Evolutionary conservation across 2,797 vertebrate species (phyloP), one percentile per base, ranked within the genome.

Genomic region (Intellagama lesueurii): DNA sequence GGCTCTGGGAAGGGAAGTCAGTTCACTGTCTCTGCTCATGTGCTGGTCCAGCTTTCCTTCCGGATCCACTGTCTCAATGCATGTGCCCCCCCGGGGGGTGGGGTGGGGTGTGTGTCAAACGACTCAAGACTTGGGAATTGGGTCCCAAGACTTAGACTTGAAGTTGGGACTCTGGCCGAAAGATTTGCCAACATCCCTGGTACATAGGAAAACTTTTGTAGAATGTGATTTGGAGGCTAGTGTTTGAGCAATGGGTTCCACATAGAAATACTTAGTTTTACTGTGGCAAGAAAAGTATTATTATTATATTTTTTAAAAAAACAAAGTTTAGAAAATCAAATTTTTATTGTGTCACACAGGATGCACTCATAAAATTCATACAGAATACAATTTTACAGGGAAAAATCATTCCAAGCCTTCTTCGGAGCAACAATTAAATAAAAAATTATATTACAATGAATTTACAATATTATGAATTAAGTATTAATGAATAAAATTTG

Each of bases 331-430:
- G 94, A 97, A 98, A 98, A 98, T 97, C 95, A 94, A 96, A 95
- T 97, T 95, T 89, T 97, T 97, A 97, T 97, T 96, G 96, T 96
- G 95, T 97, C 97, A 97, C 97, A 97, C 97, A 97, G 96, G 97
- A 96, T 97, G 96, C 96, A 97, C 95, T 97, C 97, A 97, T 96
- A 98, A 98, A 98, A 97, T 97, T 96, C 96, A 95, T 97, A 97
- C 95, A 97, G 95, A 96, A 96, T 94, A 94, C 96, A 95, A 95
- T 96, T 96, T 96, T 94, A 96, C 94, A 96, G 96, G 95, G 94
- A 94, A 96, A 95, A 94, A 86, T 92, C 88, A 91, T 93, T 95
- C 94, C 90, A 89, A 93, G 94, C 92, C 3, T 95, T 95, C 93
- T 94, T 91, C 95, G 86, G 60, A 95, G 93, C 93, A 94, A 94